Percentiles rank a stretch among this genome's conserved stretches.
Evolutionary conservation across 2,888 invertebrate genomes (phyloP).

Genomic region (Epistrophe eligans): DNA sequence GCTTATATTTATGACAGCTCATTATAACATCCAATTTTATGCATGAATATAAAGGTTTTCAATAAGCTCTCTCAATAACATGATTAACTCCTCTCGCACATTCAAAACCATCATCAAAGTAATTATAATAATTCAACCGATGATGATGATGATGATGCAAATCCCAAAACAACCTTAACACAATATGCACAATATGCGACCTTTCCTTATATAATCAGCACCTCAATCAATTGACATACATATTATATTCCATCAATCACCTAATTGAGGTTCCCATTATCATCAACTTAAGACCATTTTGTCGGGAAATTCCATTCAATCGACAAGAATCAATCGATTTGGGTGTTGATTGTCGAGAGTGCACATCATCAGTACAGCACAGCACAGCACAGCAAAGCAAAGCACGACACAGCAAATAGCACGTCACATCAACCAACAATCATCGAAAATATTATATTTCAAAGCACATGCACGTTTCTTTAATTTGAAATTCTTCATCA

Average conservation of each 20-base stretch:
- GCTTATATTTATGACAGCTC: slow-evolving; percentile 11
- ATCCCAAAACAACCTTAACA: background rate
- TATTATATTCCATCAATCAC: slow-evolving; percentile 50
- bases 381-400: background rate
- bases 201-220: background rate
- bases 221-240: background rate
- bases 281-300: slow-evolving; percentile 49
- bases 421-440: slow-evolving; percentile 43
- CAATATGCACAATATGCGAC: background rate
- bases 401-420: background rate
- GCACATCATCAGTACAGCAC: background rate
- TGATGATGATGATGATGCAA: background rate
- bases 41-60: background rate
- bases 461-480: slow-evolving; percentile 43
- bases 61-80: background rate
- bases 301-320: slow-evolving; percentile 53
- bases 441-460: slow-evolving; percentile 47
- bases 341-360: background rate
- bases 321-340: slow-evolving; percentile 61
- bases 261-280: slow-evolving; percentile 66
- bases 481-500: slow-evolving; percentile 11
- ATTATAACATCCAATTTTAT: slow-evolving; percentile 7
- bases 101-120: slow-evolving; percentile 11
- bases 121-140: slow-evolving; percentile 2
- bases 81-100: background rate